Percentiles rank a stretch among this genome's conserved stretches.
These are phyloP conservation scores for Oryzias dopingdopingensis DNA, from an alignment of 2,797 vertebrate genomes.

Conservation along the genomic window DNA sequence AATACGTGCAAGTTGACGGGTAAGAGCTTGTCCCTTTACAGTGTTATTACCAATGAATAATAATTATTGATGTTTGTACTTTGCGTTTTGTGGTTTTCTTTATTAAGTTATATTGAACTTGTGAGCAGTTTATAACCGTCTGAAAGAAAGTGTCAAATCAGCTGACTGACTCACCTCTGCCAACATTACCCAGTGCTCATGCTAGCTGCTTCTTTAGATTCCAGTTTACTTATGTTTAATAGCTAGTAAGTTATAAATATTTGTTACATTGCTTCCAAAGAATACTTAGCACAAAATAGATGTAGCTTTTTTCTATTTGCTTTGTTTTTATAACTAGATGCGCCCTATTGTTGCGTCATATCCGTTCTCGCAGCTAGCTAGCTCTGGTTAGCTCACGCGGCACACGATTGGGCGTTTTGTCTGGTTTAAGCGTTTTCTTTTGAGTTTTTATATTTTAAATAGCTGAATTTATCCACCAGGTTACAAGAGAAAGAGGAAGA, in stretches of 20 bases:
- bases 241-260: rapidly evolving
- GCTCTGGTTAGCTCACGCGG: not conserved
- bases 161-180: conserved; percentile 25
- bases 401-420: not conserved
- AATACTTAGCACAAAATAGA: not conserved
- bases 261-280: not conserved
- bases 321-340: no score
- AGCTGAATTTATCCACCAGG: conserved; percentile 13
- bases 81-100: rapidly evolving
- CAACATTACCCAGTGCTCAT: conserved; percentile 3
- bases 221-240: not conserved
- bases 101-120: rapidly evolving
- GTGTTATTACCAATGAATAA: rapidly evolving
- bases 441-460: not conserved
- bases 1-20: conserved; percentile 22
- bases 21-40: conserved; percentile 39
- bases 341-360: conserved; percentile 10
- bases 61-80: rapidly evolving
- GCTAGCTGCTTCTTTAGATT: not conserved
- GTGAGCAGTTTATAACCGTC: not conserved
- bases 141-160: conserved; percentile 15
- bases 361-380: not conserved
- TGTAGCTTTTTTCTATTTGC: not conserved
- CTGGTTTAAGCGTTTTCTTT: not conserved
- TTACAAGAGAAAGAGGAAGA: conserved; percentile 2